phyloP scores from a whole-genome alignment of 2,113 vertebrate species.

The Eptesicus fuscus region DNA sequence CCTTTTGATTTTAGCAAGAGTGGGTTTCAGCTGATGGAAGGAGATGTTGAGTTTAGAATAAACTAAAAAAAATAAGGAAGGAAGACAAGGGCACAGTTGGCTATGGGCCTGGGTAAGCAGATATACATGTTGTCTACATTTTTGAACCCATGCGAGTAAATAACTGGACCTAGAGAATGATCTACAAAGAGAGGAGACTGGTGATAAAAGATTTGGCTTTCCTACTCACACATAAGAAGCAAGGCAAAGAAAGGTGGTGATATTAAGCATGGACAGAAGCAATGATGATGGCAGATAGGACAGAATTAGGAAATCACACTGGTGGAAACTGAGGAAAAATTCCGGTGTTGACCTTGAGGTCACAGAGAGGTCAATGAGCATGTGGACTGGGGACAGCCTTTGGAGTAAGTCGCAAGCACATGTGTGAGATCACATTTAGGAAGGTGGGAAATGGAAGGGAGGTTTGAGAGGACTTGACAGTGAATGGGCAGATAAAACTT shows the following conservation, averaged over 20 bases:
- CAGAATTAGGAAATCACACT: background rate
- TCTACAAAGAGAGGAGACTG: fast-evolving
- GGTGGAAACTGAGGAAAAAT: background rate
- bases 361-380: background rate
- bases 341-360: background rate
- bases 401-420: background rate
- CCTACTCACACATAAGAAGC: background rate
- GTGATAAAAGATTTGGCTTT: background rate
- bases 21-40: background rate
- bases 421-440: background rate
- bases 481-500: background rate
- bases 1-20: background rate
- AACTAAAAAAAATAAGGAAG: background rate
- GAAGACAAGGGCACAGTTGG: background rate
- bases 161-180: background rate
- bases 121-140: fast-evolving
- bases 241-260: background rate
- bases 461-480: background rate
- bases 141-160: background rate
- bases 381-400: fast-evolving
- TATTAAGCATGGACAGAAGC: background rate
- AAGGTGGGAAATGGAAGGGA: background rate
- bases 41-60: background rate
- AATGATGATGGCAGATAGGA: fast-evolving
- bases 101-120: background rate